Percentiles rank a stretch among this genome's conserved stretches.
Evolutionary conservation across 2,888 invertebrate genomes (phyloP).

Genomic region (Coelinius sp.): DNA sequence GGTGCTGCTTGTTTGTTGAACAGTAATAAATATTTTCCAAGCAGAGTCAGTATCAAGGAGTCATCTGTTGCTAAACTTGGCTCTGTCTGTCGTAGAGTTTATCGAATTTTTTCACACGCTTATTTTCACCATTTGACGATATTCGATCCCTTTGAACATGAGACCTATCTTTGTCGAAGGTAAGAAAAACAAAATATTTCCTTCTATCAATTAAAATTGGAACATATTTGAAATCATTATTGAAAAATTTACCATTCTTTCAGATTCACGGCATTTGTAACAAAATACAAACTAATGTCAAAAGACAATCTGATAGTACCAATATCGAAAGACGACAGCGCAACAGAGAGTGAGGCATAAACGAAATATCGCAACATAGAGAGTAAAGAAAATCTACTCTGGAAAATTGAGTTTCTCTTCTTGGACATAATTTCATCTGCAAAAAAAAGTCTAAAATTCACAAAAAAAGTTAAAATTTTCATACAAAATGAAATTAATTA

Average conservation of each 20-base stretch:
- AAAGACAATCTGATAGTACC: slow-evolving; percentile 99
- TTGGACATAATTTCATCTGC: not conserved
- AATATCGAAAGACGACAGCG: slow-evolving; percentile 84
- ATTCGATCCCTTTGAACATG: slow-evolving; percentile 98
- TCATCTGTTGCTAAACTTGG: slow-evolving; percentile 98
- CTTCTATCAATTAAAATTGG: not conserved
- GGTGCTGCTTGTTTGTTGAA: slow-evolving; percentile 98
- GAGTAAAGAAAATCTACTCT: slow-evolving; percentile 21
- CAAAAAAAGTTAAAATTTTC: not conserved
- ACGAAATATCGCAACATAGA: slow-evolving; percentile 19
- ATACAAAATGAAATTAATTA: not conserved
- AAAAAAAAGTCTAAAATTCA: slow-evolving; percentile 1
- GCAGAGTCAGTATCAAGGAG: slow-evolving; percentile 99
- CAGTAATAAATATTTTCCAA: slow-evolving; percentile 99
- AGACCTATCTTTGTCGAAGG: slow-evolving; percentile 92
- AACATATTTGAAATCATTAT: not conserved
- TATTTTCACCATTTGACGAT: slow-evolving; percentile 97
- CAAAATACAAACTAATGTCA: slow-evolving; percentile 98
- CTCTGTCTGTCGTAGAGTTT: slow-evolving; percentile 97
- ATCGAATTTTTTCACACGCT: slow-evolving; percentile 99
- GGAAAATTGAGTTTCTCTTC: slow-evolving; percentile 6
- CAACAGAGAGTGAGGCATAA: slow-evolving; percentile 66
- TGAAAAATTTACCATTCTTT: slow-evolving; percentile 22
- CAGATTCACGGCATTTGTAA: slow-evolving; percentile 96
- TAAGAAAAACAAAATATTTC: too few species aligned